These are phyloP conservation scores for Vulpes lagopus DNA, from an alignment of 2,113 vertebrate species.

Conservation along the genomic window DNA sequence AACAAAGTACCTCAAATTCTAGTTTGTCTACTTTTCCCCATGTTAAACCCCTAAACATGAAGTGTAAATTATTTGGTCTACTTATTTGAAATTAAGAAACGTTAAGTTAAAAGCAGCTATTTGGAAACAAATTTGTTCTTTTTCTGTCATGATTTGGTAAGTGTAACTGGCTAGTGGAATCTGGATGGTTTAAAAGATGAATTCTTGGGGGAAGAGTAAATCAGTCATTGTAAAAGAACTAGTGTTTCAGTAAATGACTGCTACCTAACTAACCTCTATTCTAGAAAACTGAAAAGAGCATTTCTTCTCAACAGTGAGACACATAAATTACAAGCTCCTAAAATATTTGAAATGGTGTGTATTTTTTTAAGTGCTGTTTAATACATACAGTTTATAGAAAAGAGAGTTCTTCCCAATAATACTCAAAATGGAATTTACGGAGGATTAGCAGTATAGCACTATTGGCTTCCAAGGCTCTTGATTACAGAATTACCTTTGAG, in stretches of 20 bases:
- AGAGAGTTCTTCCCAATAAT: constrained; percentile 14
- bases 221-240: constrained; percentile 6
- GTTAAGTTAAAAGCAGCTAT: constrained; percentile 17
- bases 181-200: neutral
- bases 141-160: neutral
- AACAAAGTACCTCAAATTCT: constrained; percentile 24
- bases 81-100: constrained; percentile 49
- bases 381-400: neutral
- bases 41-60: constrained; percentile 14
- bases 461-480: neutral
- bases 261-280: neutral
- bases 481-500: constrained; percentile 44
- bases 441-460: neutral
- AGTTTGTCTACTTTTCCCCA: constrained; percentile 6
- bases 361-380: neutral
- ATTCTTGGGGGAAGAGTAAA: neutral
- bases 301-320: neutral
- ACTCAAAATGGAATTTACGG: constrained; percentile 6
- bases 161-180: neutral
- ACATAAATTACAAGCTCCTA: constrained; percentile 40
- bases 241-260: neutral
- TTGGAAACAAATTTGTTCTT: neutral
- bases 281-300: neutral
- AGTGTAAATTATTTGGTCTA: constrained; percentile 13
- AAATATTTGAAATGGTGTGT: constrained; percentile 12